phyloP scores from a whole-genome alignment of 1,140 invertebrate species.

The Leptonema lineaticorne region DNA sequence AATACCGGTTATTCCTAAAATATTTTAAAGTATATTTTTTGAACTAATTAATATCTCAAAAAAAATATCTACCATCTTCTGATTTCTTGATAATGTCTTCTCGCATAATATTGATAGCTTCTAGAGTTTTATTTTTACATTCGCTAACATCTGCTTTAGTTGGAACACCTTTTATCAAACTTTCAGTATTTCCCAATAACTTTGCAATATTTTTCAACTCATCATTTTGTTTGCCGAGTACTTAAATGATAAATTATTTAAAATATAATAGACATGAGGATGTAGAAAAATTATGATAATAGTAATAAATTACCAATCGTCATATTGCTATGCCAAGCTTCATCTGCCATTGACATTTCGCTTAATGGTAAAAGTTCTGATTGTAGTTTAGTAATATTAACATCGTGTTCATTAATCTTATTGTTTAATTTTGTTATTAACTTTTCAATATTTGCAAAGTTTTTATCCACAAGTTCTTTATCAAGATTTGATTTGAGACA shows the following conservation, averaged over 20 bases:
- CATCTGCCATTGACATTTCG: constrained; percentile 52
- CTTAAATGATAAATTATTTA: constrained; percentile 27
- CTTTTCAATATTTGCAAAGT: constrained; percentile 53
- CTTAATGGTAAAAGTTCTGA: constrained; percentile 53
- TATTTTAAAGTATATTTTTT: neutral
- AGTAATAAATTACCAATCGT: constrained; percentile 48
- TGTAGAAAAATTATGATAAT: neutral
- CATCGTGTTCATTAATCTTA: constrained; percentile 58
- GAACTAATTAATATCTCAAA: constrained; percentile 7
- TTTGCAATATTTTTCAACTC: constrained; percentile 51
- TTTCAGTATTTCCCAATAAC: constrained; percentile 50
- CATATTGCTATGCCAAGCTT: constrained; percentile 57
- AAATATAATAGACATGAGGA: neutral
- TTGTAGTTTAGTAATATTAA: constrained; percentile 48
- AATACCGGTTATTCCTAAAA: constrained; percentile 46
- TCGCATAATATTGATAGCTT: constrained; percentile 43
- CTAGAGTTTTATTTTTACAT: constrained; percentile 48
- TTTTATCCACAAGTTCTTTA: constrained; percentile 48
- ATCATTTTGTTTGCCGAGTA: constrained; percentile 51
- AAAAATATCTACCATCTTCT: constrained; percentile 44
- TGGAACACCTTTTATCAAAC: constrained; percentile 52
- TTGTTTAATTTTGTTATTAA: constrained; percentile 57
- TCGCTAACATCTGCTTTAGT: constrained; percentile 44
- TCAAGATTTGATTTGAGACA: constrained; percentile 47
- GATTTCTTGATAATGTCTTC: constrained; percentile 44